Evolutionary conservation across 2,888 invertebrate species (phyloP), one percentile per base, ranked within the genome.

Genomic region (Macrosoma leucophasiata): DNA sequence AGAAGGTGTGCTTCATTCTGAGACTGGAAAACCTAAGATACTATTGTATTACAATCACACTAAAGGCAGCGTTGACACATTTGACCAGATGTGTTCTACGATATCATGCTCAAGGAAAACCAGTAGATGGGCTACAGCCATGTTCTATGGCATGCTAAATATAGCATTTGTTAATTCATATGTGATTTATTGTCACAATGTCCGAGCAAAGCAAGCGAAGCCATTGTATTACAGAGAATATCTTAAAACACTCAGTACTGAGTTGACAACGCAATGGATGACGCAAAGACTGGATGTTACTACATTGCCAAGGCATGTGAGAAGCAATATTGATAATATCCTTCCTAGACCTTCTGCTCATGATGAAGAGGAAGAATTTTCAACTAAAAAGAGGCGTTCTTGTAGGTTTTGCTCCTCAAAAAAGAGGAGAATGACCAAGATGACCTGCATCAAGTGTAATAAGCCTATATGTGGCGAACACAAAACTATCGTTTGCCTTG

Each of bases 11-110:
- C 30, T 46, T 17, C 43, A 44, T 34, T 4, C 15, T 13, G 29
- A 23, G 19, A 36, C 29, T 1, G 26, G 25, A 13, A 51, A 51
- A 21, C 49, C 52, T 10, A 15, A 43, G 9, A 49, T 52, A 32
- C 44, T 50, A 15, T 10, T 35, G 7, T 52, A 40, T 28, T 54
- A 53, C 33, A 55, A 55, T 29, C 10, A 34, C 10, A 48, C 50
- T 6, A 52, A 53, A 36, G 51, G 50, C 2, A 50, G 46, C n/a
- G 50, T 50, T 3, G 47, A 52, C 14, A 37, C 43, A 4, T 46
- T 52, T 18, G 50, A 46, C 17, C 43, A 50, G 26, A 50, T 49
- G 41, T 52, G 50, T 27, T 43, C 46, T 4, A 4, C 24, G 2
- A 47, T 48, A 47, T 39, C 45, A 7, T 46, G 47, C 27, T 29